Evolutionary conservation across 2,797 vertebrate species (phyloP).

Genomic region (Chanos chanos): DNA sequence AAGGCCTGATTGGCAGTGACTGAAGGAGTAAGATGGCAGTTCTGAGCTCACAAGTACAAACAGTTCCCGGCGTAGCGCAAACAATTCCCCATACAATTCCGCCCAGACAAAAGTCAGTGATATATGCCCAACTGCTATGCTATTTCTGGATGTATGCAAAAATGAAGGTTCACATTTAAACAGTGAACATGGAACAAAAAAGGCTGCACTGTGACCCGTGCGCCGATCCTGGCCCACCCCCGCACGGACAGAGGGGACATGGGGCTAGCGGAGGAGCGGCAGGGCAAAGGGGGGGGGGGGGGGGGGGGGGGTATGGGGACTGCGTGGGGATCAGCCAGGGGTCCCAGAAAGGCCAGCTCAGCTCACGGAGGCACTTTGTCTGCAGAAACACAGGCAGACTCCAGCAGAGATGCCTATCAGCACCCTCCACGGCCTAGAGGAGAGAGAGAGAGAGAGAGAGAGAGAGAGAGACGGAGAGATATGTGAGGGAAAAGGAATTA

Average conservation of each 20-base stretch:
- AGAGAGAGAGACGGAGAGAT: slow-evolving; percentile 15
- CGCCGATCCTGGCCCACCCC: slow-evolving; percentile 9
- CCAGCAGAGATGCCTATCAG: slow-evolving; percentile 82
- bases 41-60: background rate
- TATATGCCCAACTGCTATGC: background rate
- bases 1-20: slow-evolving; percentile 52
- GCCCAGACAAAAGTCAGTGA: background rate
- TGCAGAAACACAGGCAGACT: slow-evolving; percentile 75
- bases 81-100: background rate
- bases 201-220: background rate
- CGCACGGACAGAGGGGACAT: slow-evolving; percentile 30
- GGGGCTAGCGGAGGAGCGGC: slow-evolving; percentile 10
- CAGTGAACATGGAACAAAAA: background rate
- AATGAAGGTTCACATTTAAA: too few species aligned
- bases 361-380: slow-evolving; percentile 80
- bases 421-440: slow-evolving; percentile 64
- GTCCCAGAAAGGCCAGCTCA: slow-evolving; percentile 76
- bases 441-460: slow-evolving; percentile 40
- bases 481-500: too few species aligned
- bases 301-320: slow-evolving; percentile 60
- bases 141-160: slow-evolving; percentile 1
- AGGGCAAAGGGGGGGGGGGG: background rate
- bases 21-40: slow-evolving; percentile 9
- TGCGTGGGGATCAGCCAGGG: slow-evolving; percentile 53
- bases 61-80: background rate